Evolutionary conservation across 2,113 vertebrate species (phyloP), one percentile per base, ranked within the genome.

Genomic region (Hymenochirus boettgeri): DNA sequence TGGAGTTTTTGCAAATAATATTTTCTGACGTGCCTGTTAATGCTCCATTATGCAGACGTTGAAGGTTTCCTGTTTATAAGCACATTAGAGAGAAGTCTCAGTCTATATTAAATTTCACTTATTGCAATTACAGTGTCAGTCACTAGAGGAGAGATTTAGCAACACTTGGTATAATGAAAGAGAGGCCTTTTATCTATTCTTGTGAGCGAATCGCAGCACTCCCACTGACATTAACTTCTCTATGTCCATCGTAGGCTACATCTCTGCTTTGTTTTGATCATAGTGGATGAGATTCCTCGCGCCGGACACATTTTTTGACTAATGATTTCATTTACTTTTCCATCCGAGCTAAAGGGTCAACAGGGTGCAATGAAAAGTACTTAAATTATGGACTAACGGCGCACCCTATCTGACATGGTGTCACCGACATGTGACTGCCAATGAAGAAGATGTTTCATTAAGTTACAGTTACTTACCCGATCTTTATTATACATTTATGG

Each of bases 121-220:
- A 69, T 69, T 69, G 57, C 56, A 69, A 69, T 69, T 69, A 39
- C 17, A 31, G 47, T 60, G 57, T 60, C 47, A 59, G 35, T 60
- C 24, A 18, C 31, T 15, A 18, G 42, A 45, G 33, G 7, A 57
- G 22, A 25, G n/a, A 59, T 59, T 50, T 67, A 45, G 46, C 2
- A 19, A 26, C n/a, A n/a, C 15, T 19, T 23, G 12, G 37, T 21
- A 19, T 58, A 45, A 66, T 5, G 48, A 52, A 57, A 57, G 26
- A 50, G 31, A 55, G 48, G 23, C 23, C 27, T 59, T 57, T 67
- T 59, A 51, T 27, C 27, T 15, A n/a, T 25, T 67, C 46, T 51
- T 29, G 45, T 37, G 42, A 51, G 42, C 35, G 15, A 58, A 51
- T 11, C 35, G 26, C n/a, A 35, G 33, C 29, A 42, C 56, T 52